Conservation (phyloP, 2,888 invertebrate species). For the Macroteleia sp. region DNA sequence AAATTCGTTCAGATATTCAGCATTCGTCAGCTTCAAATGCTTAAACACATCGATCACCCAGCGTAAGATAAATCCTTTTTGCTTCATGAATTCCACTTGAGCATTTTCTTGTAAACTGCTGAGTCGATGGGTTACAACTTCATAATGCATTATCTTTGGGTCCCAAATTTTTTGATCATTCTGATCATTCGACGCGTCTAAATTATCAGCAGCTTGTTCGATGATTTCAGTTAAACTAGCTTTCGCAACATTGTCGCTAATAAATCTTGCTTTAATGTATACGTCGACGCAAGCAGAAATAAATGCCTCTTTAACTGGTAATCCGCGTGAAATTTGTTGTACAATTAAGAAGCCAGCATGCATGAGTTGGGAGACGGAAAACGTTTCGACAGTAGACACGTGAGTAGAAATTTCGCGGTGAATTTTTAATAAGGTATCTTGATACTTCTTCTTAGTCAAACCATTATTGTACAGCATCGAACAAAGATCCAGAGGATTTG, state of each 20-base stretch:
- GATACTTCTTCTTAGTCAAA: constrained; percentile 80
- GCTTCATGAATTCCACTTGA: constrained; percentile 85
- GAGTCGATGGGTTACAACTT: constrained; percentile 81
- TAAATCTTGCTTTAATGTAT: constrained; percentile 86
- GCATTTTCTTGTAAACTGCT: constrained; percentile 85
- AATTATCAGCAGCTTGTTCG: constrained; percentile 84
- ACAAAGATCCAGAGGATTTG: constrained; percentile 84
- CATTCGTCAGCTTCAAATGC: neutral
- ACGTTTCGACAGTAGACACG: constrained; percentile 83
- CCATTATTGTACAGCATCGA: constrained; percentile 85
- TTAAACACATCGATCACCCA: constrained; percentile 44
- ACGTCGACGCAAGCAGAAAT: constrained; percentile 87
- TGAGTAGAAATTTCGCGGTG: constrained; percentile 83
- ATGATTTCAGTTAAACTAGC: constrained; percentile 85
- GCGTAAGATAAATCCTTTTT: constrained; percentile 85
- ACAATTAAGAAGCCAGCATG: constrained; percentile 87
- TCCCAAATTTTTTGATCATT: constrained; percentile 59
- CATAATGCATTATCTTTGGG: constrained; percentile 68
- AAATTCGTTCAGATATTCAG: constrained; percentile 70
- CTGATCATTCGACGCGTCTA: constrained; percentile 67
- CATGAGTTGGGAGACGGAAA: constrained; percentile 87
- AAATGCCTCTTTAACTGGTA: constrained; percentile 86
- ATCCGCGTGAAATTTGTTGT: constrained; percentile 88
- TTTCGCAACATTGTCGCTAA: constrained; percentile 81
- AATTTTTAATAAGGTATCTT: constrained; percentile 84